Conservation (phyloP, 2,888 invertebrate genomes). For the Alloplasta piceator region DNA sequence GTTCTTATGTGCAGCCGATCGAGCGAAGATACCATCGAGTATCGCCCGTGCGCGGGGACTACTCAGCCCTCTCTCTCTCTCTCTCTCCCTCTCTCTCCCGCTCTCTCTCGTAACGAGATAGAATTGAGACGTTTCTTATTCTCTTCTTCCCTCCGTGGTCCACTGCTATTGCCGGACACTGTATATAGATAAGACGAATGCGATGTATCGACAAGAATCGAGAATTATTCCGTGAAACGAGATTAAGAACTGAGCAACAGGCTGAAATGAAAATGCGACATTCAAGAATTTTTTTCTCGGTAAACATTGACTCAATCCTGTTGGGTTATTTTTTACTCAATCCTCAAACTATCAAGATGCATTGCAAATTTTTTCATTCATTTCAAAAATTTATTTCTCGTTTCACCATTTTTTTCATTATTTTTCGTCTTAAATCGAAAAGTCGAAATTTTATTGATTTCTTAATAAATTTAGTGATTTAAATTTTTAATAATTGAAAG, state of each 20-base stretch:
- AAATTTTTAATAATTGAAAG: too few relatives aligned
- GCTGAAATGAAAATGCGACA: too few relatives aligned
- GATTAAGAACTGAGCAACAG: neutral
- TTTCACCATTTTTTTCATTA: too few relatives aligned
- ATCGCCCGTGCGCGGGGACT: conserved; percentile 56
- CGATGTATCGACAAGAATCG: neutral
- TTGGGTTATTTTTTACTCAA: too few relatives aligned
- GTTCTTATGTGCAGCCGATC: conserved; percentile 46
- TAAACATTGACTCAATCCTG: too few relatives aligned
- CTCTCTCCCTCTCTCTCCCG: conserved; percentile 19
- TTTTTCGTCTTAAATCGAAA: too few relatives aligned
- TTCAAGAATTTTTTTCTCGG: too few relatives aligned
- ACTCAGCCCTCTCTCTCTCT: conserved; percentile 34
- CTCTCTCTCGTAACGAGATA: conserved; percentile 51
- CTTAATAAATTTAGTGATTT: too few relatives aligned
- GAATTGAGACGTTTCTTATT: conserved; percentile 66
- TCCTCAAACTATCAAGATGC: too few relatives aligned
- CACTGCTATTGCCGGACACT: neutral
- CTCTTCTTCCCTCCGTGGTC: conserved; percentile 29
- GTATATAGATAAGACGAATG: neutral
- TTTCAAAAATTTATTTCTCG: too few relatives aligned
- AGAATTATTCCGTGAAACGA: neutral
- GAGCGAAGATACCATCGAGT: conserved; percentile 63
- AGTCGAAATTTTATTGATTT: too few relatives aligned
- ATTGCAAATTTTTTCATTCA: too few relatives aligned